Percentiles rank a stretch among this genome's conserved stretches.
These are phyloP conservation scores for Penelope pileata DNA, from an alignment of 2,113 vertebrate species.

Conservation along the genomic window DNA sequence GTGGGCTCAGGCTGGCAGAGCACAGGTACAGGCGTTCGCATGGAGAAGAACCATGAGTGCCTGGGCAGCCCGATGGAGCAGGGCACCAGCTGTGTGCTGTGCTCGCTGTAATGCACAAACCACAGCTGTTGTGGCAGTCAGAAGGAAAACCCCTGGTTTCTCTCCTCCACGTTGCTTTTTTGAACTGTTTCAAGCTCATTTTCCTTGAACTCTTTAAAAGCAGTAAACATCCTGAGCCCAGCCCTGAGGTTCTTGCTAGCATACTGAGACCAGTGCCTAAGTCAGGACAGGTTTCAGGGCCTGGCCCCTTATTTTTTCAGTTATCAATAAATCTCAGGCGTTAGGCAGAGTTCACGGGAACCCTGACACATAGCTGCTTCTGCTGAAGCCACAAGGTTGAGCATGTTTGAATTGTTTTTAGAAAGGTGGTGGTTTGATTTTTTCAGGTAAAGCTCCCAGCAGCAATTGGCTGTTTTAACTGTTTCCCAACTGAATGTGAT, in stretches of 20 bases:
- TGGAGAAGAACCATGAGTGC: not conserved
- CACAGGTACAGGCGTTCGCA: accelerated
- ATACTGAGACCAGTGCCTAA: not conserved
- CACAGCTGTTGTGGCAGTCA: not conserved
- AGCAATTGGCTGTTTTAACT: not conserved
- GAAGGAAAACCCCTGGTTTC: not conserved
- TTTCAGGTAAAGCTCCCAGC: not conserved
- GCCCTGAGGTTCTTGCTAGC: not conserved
- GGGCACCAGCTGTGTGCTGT: not conserved
- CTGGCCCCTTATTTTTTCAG: constrained; percentile 9
- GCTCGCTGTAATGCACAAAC: not conserved
- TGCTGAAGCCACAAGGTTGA: constrained; percentile 39
- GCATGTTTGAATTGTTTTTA: not conserved
- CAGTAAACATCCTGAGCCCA: not conserved
- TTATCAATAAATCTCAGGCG: constrained; percentile 58
- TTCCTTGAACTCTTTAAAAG: not conserved
- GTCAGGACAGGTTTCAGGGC: not conserved
- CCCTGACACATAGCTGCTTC: not conserved
- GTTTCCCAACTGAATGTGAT: not conserved
- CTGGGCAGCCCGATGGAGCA: not conserved
- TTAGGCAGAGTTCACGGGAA: constrained; percentile 60
- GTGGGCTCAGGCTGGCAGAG: not conserved
- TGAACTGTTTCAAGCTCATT: not conserved
- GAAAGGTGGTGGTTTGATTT: not conserved
- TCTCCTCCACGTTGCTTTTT: not conserved